These are phyloP conservation scores for Auanema sp. DNA, from an alignment of 2,888 invertebrate species.

Conservation along the genomic window DNA sequence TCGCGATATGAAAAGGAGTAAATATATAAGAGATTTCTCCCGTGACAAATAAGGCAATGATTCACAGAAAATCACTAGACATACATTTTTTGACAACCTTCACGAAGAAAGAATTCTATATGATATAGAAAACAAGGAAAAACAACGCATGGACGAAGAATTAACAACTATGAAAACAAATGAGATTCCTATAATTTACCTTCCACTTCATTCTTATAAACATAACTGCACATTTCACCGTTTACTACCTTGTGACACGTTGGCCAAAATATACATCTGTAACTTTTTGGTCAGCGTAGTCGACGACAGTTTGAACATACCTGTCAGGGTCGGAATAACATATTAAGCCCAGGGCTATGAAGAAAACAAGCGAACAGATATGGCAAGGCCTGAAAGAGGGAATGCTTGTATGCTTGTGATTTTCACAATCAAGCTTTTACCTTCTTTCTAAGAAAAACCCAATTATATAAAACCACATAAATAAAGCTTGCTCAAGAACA, in stretches of 20 bases:
- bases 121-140: too few species aligned
- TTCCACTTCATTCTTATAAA: slow-evolving; percentile 17
- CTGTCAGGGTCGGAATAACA: slow-evolving; percentile 95
- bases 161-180: too few species aligned
- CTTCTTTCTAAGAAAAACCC: slow-evolving; percentile 89
- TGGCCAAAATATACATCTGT: slow-evolving; percentile 80
- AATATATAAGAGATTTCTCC: too few species aligned
- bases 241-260: slow-evolving; percentile 51
- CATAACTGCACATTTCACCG: slow-evolving; percentile 54
- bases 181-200: too few species aligned
- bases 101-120: too few species aligned
- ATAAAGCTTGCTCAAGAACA: slow-evolving; percentile 89
- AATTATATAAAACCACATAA: slow-evolving; percentile 90
- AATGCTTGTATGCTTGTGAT: neutral
- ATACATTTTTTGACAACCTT: too few species aligned
- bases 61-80: too few species aligned
- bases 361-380: slow-evolving; percentile 91
- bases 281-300: neutral
- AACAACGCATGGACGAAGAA: too few species aligned
- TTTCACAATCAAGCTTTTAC: slow-evolving; percentile 28
- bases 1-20: too few species aligned
- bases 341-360: slow-evolving; percentile 86
- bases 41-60: too few species aligned
- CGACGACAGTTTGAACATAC: slow-evolving; percentile 28
- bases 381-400: slow-evolving; percentile 81